A percentile compares a stretch with the other conserved stretches of the same genome.
phyloP scores from a whole-genome alignment of 2,113 vertebrate species.

The Diadophis punctatus region DNA sequence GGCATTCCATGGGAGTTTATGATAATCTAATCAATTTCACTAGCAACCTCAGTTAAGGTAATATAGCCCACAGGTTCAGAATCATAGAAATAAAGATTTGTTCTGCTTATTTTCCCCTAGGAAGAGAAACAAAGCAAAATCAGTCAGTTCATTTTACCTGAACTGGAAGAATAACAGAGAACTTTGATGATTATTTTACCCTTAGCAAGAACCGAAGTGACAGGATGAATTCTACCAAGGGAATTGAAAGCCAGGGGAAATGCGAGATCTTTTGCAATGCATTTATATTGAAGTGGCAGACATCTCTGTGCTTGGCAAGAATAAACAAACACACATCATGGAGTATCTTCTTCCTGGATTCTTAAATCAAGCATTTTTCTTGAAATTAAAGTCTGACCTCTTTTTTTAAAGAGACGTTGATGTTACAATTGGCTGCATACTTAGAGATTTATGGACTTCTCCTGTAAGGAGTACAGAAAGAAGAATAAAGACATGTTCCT shows the following conservation, averaged over 20 bases:
- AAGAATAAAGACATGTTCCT: not conserved
- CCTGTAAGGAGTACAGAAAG: not conserved
- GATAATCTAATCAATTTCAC: conserved; percentile 14
- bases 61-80: not conserved
- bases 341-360: not conserved
- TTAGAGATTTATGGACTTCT: not conserved
- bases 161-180: not conserved
- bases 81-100: conserved; percentile 3
- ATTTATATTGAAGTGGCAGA: conserved; percentile 18
- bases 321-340: not conserved
- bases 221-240: conserved; percentile 6
- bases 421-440: not conserved
- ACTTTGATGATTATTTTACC: conserved; percentile 17
- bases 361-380: not conserved
- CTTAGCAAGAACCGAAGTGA: conserved; percentile 4
- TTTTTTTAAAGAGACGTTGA: not conserved
- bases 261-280: not conserved
- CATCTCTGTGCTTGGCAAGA: not conserved
- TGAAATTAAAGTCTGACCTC: not conserved
- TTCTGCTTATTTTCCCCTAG: not conserved
- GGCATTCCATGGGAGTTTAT: not conserved
- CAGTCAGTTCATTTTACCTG: not conserved
- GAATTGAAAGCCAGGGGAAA: conserved; percentile 7
- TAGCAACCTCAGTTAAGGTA: not conserved
- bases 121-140: conserved; percentile 6